Evolutionary conservation across 2,113 vertebrate species (phyloP), one percentile per base, ranked within the genome.

Genomic region (Empidonax traillii): DNA sequence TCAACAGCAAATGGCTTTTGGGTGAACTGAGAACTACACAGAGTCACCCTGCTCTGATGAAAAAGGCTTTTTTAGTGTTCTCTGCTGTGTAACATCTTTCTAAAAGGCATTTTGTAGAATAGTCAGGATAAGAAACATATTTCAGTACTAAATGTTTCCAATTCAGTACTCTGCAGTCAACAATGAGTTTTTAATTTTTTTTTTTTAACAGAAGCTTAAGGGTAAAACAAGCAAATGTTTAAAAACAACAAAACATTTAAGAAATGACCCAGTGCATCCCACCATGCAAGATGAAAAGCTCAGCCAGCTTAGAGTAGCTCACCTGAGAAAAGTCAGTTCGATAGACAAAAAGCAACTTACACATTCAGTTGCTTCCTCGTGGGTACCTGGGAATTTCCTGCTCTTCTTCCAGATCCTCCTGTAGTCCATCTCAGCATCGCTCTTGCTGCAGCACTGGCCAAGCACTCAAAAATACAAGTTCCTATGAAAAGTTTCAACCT

Each of bases 131-230:
- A 65, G n/a, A 94, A 87, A 44, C 8, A 10, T 31, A 56, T 74
- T 90, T 84, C 58, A 89, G 27, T 75, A 47, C 37, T 63, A 89
- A 68, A 30, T 33, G 58, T 65, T 89, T 72, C 18, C 59, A 47
- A 55, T 87, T 52, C 72, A 14, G 56, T 68, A 87, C 19, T 81
- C 28, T 58, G 44, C 33, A 72, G 31, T 75, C 51, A 83, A 75
- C 35, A 78, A 81, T 67, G 15, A 67, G n/a, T 65, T 91, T 71
- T 79, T 47, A 44, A 28, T n/a, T 41, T 18, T 35, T 56, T 66
- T 79, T 68, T 61, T 46, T 31, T 31, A 87, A 79, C 39, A 73
- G 49, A 96, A 95, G 46, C 47, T 89, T 61, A 49, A 71, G 33
- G 43, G 56, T 56, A 90, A 89, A 94, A 63, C 30, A 75, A 63